Conservation (phyloP, 2,113 vertebrate genomes). For the Spilogale gracilis region DNA sequence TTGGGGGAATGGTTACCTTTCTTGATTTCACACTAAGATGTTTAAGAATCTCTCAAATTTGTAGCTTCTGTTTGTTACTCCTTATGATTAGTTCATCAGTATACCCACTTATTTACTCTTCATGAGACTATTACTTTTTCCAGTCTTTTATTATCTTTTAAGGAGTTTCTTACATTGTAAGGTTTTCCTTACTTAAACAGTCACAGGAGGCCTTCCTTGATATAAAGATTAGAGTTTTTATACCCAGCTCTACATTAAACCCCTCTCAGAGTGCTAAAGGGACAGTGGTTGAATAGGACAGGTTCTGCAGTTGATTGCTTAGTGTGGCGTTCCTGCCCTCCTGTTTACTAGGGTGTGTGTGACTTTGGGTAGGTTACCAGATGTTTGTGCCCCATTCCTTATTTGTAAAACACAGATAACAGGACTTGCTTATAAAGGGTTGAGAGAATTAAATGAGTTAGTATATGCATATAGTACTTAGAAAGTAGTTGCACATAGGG, state of each 20-base stretch:
- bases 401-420: conserved; percentile 16
- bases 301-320: not conserved
- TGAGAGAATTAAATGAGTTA: conserved; percentile 18
- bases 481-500: not conserved
- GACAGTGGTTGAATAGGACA: not conserved
- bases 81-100: not conserved
- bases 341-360: not conserved
- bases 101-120: not conserved
- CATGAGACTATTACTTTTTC: not conserved
- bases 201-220: not conserved
- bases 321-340: not conserved
- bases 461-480: not conserved
- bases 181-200: not conserved
- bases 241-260: not conserved
- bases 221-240: not conserved
- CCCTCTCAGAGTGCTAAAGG: not conserved
- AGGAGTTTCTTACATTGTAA: not conserved
- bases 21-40: conserved; percentile 20
- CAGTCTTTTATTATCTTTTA: not conserved
- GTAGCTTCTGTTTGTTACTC: not conserved
- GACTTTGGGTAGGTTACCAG: not conserved
- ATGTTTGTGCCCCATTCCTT: not conserved
- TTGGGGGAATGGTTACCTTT: not conserved
- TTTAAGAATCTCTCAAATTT: conserved; percentile 7
- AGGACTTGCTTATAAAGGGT: not conserved